Base-by-base conservation (phyloP, 2,888 invertebrate species). In the Trachelus tabidus region DNA sequence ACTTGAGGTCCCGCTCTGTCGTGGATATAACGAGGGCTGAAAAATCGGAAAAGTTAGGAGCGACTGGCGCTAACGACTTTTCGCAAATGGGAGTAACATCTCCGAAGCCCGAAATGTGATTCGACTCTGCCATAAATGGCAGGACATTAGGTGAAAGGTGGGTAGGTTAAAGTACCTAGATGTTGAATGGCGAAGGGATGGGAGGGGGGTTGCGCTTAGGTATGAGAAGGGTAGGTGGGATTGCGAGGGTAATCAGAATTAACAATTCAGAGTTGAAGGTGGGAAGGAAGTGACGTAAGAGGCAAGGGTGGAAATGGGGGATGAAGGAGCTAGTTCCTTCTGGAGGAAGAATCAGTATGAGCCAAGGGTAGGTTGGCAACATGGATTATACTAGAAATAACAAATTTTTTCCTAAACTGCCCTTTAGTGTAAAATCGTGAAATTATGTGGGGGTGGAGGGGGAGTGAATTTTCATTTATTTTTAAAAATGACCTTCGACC, bases 61-160 rank as follows among this genome's bases (percentile, higher is more conserved):
- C 75, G 81, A 82, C 82, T 82, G 82, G 81, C 80, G 82, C 73
- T 81, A 85, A 84, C 81, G 83, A 85, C 81, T 81, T 83, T 81
- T 82, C 80, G 80, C 81, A 83, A 86, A 82, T 84, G 83, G 77
- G 81, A 84, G 86, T 83, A 86, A 86, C 84, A 84, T 82, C 82
- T 84, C 81, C 80, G 79, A 83, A 81, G 82, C 82, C 79, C 80
- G 83, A 83, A 80, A 80, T 82, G 84, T 85, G 85, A 87, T 83
- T 87, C 85, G 85, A 81, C 82, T 81, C 82, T 81, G 85, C 84
- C 87, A 84, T 82, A 86, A 87, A 87, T 87, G 86, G 82, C 79
- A 84, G 83, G 83, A 82, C 84, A 87, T 88, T 86, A 87, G 85
- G 82, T 81, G 75, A 69, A 75, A 56, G 56, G 56, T 56, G 56